phyloP scores from a whole-genome alignment of 2,888 invertebrate species.

The Lithosia quadra region DNA sequence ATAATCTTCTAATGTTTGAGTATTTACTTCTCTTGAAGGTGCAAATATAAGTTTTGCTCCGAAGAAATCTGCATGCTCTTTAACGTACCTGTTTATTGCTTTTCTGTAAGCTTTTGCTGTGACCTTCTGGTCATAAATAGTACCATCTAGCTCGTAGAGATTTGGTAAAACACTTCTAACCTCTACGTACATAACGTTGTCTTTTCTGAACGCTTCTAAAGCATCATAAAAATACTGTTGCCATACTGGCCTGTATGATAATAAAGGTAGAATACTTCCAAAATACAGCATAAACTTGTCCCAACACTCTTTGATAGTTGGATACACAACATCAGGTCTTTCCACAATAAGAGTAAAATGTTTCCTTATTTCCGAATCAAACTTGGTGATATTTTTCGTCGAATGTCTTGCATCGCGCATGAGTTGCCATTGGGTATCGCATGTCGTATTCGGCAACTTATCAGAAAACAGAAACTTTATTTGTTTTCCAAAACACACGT shows the following conservation, averaged over 20 bases:
- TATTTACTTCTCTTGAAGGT: slow-evolving; percentile 83
- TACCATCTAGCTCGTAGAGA: slow-evolving; percentile 90
- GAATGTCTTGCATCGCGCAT: slow-evolving; percentile 80
- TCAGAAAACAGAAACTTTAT: slow-evolving; percentile 68
- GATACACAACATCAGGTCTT: slow-evolving; percentile 77
- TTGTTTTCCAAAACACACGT: slow-evolving; percentile 79
- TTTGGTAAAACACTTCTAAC: slow-evolving; percentile 88
- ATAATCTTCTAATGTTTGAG: slow-evolving; percentile 76
- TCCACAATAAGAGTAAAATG: slow-evolving; percentile 86
- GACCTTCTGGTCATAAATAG: slow-evolving; percentile 80
- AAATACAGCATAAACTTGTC: slow-evolving; percentile 86
- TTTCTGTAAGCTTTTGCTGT: slow-evolving; percentile 86
- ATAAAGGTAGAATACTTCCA: slow-evolving; percentile 76
- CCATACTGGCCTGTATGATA: slow-evolving; percentile 89
- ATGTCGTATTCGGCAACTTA: slow-evolving; percentile 55
- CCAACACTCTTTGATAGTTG: slow-evolving; percentile 88
- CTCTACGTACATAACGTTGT: slow-evolving; percentile 91
- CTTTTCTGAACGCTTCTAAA: slow-evolving; percentile 88
- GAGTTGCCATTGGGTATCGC: slow-evolving; percentile 78
- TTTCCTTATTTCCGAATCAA: slow-evolving; percentile 84
- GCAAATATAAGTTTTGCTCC: slow-evolving; percentile 91
- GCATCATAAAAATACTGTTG: slow-evolving; percentile 89
- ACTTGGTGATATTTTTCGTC: slow-evolving; percentile 75
- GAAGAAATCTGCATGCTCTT: slow-evolving; percentile 88
- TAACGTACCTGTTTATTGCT: slow-evolving; percentile 85